These are phyloP conservation scores for Hyla sarda DNA, from an alignment of 2,113 vertebrate species.

Conservation along the genomic window DNA sequence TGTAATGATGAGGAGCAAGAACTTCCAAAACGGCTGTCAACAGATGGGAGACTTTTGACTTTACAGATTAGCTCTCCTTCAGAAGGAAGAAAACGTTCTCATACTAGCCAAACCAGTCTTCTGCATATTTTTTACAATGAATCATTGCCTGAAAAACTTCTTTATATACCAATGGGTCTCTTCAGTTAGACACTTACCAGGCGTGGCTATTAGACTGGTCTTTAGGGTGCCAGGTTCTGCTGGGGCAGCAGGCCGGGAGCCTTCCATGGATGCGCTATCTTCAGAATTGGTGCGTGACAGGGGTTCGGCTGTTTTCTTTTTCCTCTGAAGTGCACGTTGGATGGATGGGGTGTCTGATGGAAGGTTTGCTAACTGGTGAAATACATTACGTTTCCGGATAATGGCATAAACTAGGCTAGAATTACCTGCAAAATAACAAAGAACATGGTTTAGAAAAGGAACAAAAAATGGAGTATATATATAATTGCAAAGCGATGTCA, in stretches of 20 bases:
- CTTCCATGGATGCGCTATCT: slow-evolving; percentile 94
- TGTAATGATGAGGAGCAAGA: too few species aligned
- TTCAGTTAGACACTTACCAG: slow-evolving; percentile 74
- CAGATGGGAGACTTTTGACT: too few species aligned
- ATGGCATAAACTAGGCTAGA: slow-evolving; percentile 96
- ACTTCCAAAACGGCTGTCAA: too few species aligned
- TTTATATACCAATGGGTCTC: too few species aligned
- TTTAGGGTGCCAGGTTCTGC: slow-evolving; percentile 95
- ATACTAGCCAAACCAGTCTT: too few species aligned
- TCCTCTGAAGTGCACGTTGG: slow-evolving; percentile 92
- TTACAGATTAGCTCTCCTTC: too few species aligned
- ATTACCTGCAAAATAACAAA: slow-evolving; percentile 80
- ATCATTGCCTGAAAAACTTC: too few species aligned
- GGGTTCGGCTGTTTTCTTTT: slow-evolving; percentile 82
- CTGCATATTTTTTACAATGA: too few species aligned
- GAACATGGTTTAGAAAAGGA: background rate
- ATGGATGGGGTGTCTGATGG: slow-evolving; percentile 85
- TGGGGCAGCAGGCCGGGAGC: slow-evolving; percentile 89
- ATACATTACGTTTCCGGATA: slow-evolving; percentile 94
- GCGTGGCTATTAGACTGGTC: slow-evolving; percentile 91
- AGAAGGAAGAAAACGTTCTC: too few species aligned
- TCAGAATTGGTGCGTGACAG: slow-evolving; percentile 92
- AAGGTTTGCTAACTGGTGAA: slow-evolving; percentile 95
- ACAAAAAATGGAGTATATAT: too few species aligned
- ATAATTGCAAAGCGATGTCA: too few species aligned